Evolutionary conservation across 2,888 invertebrate genomes (phyloP), one percentile per base, ranked within the genome.

Genomic region (Chelonus formosanus): DNA sequence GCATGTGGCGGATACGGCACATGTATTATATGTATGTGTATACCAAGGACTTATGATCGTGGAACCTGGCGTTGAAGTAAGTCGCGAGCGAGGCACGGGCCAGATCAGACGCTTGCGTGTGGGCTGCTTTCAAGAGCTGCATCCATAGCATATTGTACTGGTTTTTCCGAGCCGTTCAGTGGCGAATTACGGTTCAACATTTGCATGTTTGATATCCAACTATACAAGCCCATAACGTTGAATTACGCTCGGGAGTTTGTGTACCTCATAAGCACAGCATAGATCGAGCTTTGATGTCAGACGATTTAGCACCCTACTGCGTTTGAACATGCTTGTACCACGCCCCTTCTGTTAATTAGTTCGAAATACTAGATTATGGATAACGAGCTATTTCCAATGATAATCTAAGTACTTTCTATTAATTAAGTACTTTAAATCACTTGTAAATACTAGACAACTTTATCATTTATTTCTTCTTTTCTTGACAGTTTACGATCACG

Each of bases 191-290:
- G 76, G 67, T 70, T 73, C 70, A 70, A 71, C 74, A 78, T 78
- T 78, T 77, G 76, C 77, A 78, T 78, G 74, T 78, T 78, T 77
- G 78, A 78, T 78, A 77, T 74, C 75, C 73, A 68, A 75, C 69
- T 75, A 78, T 76, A 65, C 44, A 58, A 59, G 44, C 35, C 45
- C 32, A 44, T 52, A 31, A 20, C 32, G 36, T 50, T 63, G 57
- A 63, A 48, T 63, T 40, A 50, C 50, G 31, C 40, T 36, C n/a
- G 45, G 45, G 57, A 44, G 62, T 55, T 45, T 54, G 47, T 63
- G 53, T 63, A 34, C 35, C 36, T 63, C 20, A 55, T 55, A 55
- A 36, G 36, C 36, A 47, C 47, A 55, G 63, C 56, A 56, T 64
- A 57, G 57, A 58, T 52, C 56, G 52, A 48, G 63, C 63, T 63